phyloP scores from a whole-genome alignment of 2,888 invertebrate genomes.

The Hipparchia sbordonii region DNA sequence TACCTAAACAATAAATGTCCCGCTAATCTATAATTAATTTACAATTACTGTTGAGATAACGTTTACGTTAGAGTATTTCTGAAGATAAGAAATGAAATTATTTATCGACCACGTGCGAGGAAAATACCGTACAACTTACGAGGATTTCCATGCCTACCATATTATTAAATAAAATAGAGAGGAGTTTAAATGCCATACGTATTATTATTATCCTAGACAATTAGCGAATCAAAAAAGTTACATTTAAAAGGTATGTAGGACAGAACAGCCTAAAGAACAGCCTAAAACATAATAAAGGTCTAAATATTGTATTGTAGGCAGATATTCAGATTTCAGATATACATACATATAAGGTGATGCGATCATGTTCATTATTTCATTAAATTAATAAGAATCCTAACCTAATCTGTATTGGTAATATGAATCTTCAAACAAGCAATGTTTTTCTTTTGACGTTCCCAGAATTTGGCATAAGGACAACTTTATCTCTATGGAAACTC shows the following conservation, averaged over 20 bases:
- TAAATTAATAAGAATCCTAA: neutral
- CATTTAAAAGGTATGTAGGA: too few species aligned
- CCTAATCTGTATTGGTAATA: neutral
- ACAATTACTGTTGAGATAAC: slow-evolving; percentile 36
- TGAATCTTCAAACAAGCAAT: neutral
- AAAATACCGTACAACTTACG: neutral
- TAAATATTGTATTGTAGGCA: too few species aligned
- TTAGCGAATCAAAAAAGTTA: too few species aligned
- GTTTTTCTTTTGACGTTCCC: neutral
- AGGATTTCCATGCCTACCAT: neutral
- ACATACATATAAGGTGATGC: neutral
- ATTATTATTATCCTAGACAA: neutral
- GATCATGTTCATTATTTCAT: neutral
- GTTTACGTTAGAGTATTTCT: slow-evolving; percentile 29
- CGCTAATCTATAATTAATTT: slow-evolving; percentile 28
- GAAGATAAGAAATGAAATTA: slow-evolving; percentile 22
- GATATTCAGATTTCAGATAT: neutral
- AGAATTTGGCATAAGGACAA: neutral
- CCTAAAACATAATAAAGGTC: too few species aligned
- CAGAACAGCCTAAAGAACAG: too few species aligned
- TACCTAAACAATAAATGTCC: slow-evolving; percentile 13
- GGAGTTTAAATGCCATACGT: too few species aligned
- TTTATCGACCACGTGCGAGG: slow-evolving; percentile 2
- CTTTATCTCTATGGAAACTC: too few species aligned
- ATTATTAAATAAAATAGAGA: neutral